Evolutionary conservation across 1,140 invertebrate species (phyloP), one percentile per base, ranked within the genome.

Genomic region (Fopius arisanus): DNA sequence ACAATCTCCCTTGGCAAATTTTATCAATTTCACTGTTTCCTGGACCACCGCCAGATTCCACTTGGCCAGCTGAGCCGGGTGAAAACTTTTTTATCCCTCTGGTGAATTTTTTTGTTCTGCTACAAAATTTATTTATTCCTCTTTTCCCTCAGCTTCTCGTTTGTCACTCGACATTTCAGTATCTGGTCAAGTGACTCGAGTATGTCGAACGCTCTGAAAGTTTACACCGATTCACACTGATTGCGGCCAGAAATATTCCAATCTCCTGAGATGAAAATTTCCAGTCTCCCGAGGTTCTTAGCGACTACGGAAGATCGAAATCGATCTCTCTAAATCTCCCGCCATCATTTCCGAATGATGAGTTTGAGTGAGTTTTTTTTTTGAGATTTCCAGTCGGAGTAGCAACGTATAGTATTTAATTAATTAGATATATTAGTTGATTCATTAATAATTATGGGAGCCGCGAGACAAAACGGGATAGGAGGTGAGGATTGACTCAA

Each of bases 1-100:
- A 43, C 67, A 73, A 29, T 51, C 77, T 74, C 76, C 78, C 76
- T 82, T 81, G 82, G 80, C 79, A 79, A 84, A 82, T 83, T 84
- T 82, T 83, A 83, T 84, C 80, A 83, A 83, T 85, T 83, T 81
- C 70, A 73, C 76, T 79, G 80, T 83, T 81, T 83, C 79, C 74
- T 84, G 83, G 81, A 80, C 14, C 23, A 21, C 59, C 16, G 29
- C 62, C 70, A 63, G 65, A 65, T 31, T 62, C 28, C 19, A 62
- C 37, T 71, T 54, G 28, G 26, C 79, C 81, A 82, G 82, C 76
- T 72, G 70, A 71, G 73, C 76, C 51, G 43, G 74, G 67, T 59
- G 72, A 19, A 68, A 77, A 75, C 75, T 78, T 72, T 78, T 76
- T 70, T 70, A 63, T 71, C 75, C 70, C 31, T 41, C 67, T 69